Percentiles rank a stretch among this genome's conserved stretches.
These are phyloP conservation scores for Calypte anna DNA, from an alignment of 2,113 vertebrate genomes.

Conservation along the genomic window DNA sequence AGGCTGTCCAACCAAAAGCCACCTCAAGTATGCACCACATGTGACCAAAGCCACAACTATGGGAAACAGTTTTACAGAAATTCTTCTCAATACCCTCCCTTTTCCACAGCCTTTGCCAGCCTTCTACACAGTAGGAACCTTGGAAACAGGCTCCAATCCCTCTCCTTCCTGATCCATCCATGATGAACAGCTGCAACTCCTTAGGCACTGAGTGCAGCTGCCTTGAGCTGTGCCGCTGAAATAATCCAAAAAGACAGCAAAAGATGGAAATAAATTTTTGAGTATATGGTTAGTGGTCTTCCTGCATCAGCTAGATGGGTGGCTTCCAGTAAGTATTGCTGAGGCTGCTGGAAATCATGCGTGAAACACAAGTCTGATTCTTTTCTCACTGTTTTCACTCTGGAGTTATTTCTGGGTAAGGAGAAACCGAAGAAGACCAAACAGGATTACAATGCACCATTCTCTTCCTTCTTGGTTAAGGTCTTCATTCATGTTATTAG, in stretches of 20 bases:
- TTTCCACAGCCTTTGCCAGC: constrained; percentile 75
- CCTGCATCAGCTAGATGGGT: constrained; percentile 41
- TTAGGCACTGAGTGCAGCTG: constrained; percentile 70
- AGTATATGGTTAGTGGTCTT: constrained; percentile 57
- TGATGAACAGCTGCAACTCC: constrained; percentile 76
- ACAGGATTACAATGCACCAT: background rate
- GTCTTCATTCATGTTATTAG: background rate
- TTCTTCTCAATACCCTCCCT: constrained; percentile 57
- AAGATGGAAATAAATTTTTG: constrained; percentile 34
- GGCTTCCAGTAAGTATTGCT: constrained; percentile 16
- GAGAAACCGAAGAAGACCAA: background rate
- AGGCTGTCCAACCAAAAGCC: constrained; percentile 42
- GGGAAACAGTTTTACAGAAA: constrained; percentile 62
- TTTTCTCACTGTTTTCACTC: background rate
- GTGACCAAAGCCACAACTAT: constrained; percentile 65
- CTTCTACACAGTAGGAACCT: constrained; percentile 73
- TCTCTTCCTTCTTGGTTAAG: background rate
- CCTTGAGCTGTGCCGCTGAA: constrained; percentile 53
- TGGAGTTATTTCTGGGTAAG: background rate
- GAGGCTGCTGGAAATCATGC: constrained; percentile 40
- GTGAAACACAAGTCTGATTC: background rate
- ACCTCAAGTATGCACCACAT: constrained; percentile 4
- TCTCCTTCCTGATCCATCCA: constrained; percentile 69
- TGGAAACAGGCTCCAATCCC: constrained; percentile 63
- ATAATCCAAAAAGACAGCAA: constrained; percentile 59